phyloP scores from a whole-genome alignment of 2,113 vertebrate species.

The Chaetops frenatus region DNA sequence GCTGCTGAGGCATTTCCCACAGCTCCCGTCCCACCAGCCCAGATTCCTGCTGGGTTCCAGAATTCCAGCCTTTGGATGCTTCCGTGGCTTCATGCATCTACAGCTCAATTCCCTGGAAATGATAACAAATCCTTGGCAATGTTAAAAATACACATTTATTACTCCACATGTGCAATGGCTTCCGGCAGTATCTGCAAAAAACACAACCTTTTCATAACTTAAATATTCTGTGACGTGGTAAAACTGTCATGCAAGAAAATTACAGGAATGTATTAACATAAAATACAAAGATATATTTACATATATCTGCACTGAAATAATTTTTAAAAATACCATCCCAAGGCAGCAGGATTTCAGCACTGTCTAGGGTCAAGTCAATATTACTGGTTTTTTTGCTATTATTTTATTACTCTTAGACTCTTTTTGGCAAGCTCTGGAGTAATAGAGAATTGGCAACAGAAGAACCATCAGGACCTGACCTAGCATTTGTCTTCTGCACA shows the following conservation, averaged over 20 bases:
- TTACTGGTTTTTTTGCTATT: not conserved
- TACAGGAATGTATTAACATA: slow-evolving; percentile 14
- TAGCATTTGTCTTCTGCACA: not conserved
- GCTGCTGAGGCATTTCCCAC: not conserved
- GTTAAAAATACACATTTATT: slow-evolving; percentile 62
- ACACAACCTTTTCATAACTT: not conserved
- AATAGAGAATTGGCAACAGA: not conserved
- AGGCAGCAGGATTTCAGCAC: not conserved
- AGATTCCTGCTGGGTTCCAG: fast-evolving
- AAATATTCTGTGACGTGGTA: not conserved
- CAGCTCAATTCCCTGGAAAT: not conserved
- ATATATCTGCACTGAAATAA: not conserved
- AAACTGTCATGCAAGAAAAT: slow-evolving; percentile 37
- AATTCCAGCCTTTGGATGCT: not conserved
- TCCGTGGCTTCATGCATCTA: fast-evolving
- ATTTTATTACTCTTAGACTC: not conserved
- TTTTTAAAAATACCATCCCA: not conserved
- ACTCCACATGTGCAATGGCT: not conserved
- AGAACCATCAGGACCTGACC: not conserved
- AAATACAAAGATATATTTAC: slow-evolving; percentile 25
- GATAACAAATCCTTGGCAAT: not conserved
- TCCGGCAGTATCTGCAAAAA: not conserved
- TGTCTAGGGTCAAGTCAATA: not conserved
- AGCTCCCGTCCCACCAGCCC: not conserved
- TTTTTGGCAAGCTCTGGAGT: not conserved